Base-by-base conservation (phyloP, 2,888 invertebrate species). In the Apodemia duryi region DNA sequence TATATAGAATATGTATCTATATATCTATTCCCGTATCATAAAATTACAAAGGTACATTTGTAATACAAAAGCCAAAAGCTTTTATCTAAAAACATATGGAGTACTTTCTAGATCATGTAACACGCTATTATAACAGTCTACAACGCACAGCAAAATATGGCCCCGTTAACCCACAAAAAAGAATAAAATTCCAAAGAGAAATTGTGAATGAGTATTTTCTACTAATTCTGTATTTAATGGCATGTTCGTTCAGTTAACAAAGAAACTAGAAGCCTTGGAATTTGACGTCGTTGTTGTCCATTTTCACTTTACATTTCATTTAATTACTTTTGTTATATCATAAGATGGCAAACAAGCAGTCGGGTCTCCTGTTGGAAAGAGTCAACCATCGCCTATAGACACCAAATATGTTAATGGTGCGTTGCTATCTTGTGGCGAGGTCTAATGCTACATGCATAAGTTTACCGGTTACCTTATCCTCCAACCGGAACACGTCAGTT, bases 141-240 rank as follows among this genome's bases (percentile, higher is more conserved):
- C 35, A 35, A 60, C 35, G 60, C 60, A 35, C 29, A 7, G 35
- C 35, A 13, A 60, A 60, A 60, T 60, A 60, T 35, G 32, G 35
- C 11, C 13, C 32, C 13, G 60, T 60, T 57, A 60, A 60, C 60
- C 60, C 35, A 60, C 60, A 60, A 60, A 60, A 35, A 60, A 60
- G 35, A 60, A 60, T 60, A 60, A 60, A 60, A 60, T 32, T 32
- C 60, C n/a, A 32, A 60, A 60, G 60, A 60, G 35, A 32, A 60
- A n/a, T 60, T 32, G 60, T 60, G 60, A 35, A 35, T 60, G 60
- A 60, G 60, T 60, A 60, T 60, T 60, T 60, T 60, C 57, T 60
- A 60, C 35, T 60, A 60, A 60, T 60, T 60, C 60, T n/a, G 60
- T 60, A 60, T 57, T 57, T 57, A 57, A 57, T 60, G 60, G 6